phyloP scores from a whole-genome alignment of 1,140 invertebrate genomes.

The Bombus waltoni region DNA sequence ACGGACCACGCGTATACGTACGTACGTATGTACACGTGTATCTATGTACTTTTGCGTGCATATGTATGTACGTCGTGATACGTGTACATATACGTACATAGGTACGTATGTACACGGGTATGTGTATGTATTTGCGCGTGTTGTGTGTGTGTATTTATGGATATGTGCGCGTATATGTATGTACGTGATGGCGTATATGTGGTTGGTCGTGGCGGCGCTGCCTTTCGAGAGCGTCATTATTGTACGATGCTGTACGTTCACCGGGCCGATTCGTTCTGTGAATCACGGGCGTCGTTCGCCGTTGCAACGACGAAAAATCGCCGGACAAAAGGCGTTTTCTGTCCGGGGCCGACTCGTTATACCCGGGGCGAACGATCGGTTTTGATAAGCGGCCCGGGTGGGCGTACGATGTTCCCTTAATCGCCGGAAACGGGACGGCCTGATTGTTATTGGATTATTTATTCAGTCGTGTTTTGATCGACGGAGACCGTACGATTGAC shows the following conservation, averaged over 20 bases:
- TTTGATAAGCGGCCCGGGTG: slow-evolving; percentile 40
- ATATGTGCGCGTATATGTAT: background rate
- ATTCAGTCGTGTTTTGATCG: background rate
- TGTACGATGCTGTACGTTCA: slow-evolving; percentile 19
- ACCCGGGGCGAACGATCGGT: slow-evolving; percentile 31
- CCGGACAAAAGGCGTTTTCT: slow-evolving; percentile 41
- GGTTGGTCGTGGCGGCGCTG: background rate
- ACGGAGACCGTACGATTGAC: background rate
- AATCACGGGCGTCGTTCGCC: slow-evolving; percentile 33
- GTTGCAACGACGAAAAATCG: slow-evolving; percentile 34
- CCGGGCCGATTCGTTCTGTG: slow-evolving; percentile 34
- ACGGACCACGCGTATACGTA: background rate
- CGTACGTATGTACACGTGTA: background rate
- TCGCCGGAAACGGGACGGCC: slow-evolving; percentile 19
- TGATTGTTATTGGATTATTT: slow-evolving; percentile 37
- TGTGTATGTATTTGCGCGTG: background rate
- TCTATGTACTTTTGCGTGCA: background rate
- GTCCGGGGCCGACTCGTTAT: slow-evolving; percentile 35
- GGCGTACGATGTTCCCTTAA: slow-evolving; percentile 41
- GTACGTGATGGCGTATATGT: background rate
- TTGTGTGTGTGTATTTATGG: background rate
- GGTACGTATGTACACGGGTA: background rate
- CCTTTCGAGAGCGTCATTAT: slow-evolving; percentile 27
- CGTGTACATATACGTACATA: background rate
- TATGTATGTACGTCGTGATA: no score